Base-by-base conservation (phyloP, 2,797 vertebrate genomes). In the Fratercula arctica region DNA sequence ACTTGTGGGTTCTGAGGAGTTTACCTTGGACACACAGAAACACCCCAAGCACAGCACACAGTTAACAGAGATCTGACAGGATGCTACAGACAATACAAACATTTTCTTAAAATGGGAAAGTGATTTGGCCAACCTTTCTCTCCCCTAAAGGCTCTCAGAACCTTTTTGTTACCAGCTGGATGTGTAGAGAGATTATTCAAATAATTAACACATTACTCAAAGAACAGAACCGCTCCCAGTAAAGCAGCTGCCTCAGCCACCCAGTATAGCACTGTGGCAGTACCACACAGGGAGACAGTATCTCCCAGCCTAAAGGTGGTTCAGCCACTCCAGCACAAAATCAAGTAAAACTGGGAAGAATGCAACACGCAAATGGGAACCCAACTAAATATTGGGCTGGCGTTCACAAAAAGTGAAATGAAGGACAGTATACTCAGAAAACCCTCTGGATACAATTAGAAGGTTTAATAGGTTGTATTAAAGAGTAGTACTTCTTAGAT, bases 11-110 rank as follows among this genome's bases (percentile, higher is more conserved):
- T 64, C 61, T 16, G 59, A 13, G 4, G 6, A 29, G 72, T 21
- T 31, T 18, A 41, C 10, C 51, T 4, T 2, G 68, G 29, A 46
- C 23, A 33, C 19, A 5, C 0, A 1, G 60, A 43, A 28, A 24
- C 0, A 0, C 3, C 45, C 26, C 1, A 8, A n/a, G 37, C n/a
- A 51, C 20, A 41, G 85, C 46, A 12, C 19, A 9, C 7, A 23
- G 20, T 7, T 13, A 23, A 26, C 23, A 21, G 4, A 31, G 60
- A 37, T 26, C 33, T 21, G 46, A 14, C n/a, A 26, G 50, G 25
- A n/a, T 21, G 37, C 81, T 57, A 16, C 48, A 43, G 37, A 20
- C 4, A 29, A 3, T 2, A 21, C 54, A n/a, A 31, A 19, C 33
- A 1, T 50, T 19, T 33, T 10, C 13, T n/a, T 12, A 3, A 20